Base-by-base conservation (phyloP, 2,113 vertebrate genomes). In the Rhynchomys soricoides region DNA sequence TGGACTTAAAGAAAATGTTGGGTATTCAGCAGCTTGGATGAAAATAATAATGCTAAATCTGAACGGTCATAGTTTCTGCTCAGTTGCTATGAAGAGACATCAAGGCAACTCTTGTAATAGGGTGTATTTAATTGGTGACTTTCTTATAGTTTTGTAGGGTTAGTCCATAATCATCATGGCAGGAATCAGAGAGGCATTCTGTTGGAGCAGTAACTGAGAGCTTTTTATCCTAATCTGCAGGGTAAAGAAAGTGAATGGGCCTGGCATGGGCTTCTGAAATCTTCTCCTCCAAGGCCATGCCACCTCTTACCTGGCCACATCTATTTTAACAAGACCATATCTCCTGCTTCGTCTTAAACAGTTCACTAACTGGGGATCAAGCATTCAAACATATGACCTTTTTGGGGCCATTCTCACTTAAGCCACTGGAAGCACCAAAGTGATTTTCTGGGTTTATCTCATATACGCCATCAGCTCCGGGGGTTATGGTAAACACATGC, bases 1-100 rank as follows among this genome's bases (percentile, higher is more conserved):
- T 75, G 64, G 22, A 91, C 79, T 94, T 90, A 50, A 75, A 96
- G 62, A 62, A 94, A 70, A 40, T 15, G 48, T 7, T 78, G 77
- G 90, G 5, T 12, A 22, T 91, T 91, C 50, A 83, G 4, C 29
- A 93, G 31, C n/a, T 87, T 71, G 19, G 52, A 95, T 87, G 8
- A 87, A 50, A 71, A 64, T 22, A 81, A 57, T 48, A 92, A 57
- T 11, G 15, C 59, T 74, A 88, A 79, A 79, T 40, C 83, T 75
- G 70, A 85, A 85, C 43, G 10, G 2, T 73, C 29, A 90, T 81
- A 22, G 55, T 59, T 83, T 16, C n/a, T 40, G n/a, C 12, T 59
- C n/a, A 40, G 55, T 83, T 83, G n/a, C 55, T 59, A 40, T 40
- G 52, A 57, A 40, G 52, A 82, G 11, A 57, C 34, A 81, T 34